A percentile compares a stretch with the other conserved stretches of the same genome.
Conservation (phyloP, 2,888 invertebrate species). For the Thera britannica region DNA sequence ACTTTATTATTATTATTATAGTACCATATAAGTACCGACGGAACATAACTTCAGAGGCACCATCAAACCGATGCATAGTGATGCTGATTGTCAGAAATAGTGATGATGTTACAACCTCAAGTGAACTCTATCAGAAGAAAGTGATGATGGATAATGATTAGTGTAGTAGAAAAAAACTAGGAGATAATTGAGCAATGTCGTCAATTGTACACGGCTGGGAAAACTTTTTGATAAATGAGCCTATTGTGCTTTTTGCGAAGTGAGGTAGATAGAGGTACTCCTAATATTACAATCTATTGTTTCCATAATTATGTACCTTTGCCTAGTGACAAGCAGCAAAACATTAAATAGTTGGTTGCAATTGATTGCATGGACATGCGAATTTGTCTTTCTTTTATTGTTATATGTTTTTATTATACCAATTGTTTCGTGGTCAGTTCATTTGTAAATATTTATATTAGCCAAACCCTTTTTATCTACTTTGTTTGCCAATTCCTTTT, state of each 20-base stretch:
- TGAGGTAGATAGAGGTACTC: not conserved
- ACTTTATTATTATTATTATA: too few species aligned
- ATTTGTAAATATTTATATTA: too few species aligned
- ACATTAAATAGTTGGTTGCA: not conserved
- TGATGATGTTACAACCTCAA: not conserved
- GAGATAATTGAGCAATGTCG: conserved; percentile 17
- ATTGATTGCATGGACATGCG: too few species aligned
- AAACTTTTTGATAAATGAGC: conserved; percentile 12
- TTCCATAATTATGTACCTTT: not conserved
- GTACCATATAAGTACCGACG: too few species aligned
- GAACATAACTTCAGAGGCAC: too few species aligned
- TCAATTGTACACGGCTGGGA: conserved; percentile 8
- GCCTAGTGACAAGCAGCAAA: not conserved
- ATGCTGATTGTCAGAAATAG: too few species aligned
- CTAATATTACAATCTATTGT: conserved; percentile 12
- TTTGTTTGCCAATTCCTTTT: too few species aligned
- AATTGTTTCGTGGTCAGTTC: too few species aligned
- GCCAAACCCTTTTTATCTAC: too few species aligned
- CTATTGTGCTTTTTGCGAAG: conserved; percentile 18
- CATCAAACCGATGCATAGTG: too few species aligned
- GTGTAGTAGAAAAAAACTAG: not conserved
- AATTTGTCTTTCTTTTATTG: too few species aligned
- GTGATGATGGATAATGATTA: not conserved
- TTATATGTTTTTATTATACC: too few species aligned
- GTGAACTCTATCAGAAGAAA: not conserved